Evolutionary conservation across 1,140 invertebrate genomes (phyloP), one percentile per base, ranked within the genome.

Genomic region (Hydropsyche tenuis): DNA sequence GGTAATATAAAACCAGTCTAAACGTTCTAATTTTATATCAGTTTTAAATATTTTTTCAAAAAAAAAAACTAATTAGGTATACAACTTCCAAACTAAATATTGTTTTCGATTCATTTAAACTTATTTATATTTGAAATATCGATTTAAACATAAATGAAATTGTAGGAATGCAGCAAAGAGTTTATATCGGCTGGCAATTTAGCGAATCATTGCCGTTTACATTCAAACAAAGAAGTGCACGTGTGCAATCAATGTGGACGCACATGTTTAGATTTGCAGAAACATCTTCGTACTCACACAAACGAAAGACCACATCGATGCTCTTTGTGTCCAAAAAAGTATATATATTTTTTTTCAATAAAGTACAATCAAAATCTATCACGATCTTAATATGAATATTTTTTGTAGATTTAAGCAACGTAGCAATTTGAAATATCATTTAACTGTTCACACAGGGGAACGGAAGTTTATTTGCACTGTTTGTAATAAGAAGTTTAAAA

Each of bases 201-300:
- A 12, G 7, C 64, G 0, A 69, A 65, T 14, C 75, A 77, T 60
- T 16, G 43, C 7, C 51, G 69, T 18, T 30, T 37, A 16, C 75
- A 77, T 37, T 43, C 46, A 12, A 11, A 12, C 12, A 53, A 43
- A 4, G 65, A 65, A 6, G 20, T n/a, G 6, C 83, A 88, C 90
- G 64, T 97, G 95, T 97, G 95, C 79, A 87, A 88, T 0, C 88
- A 93, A 23, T 97, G 95, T 79, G 90, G 91, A n/a, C 92, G 95
- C 77, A 86, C 91, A 2, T 97, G 96, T 80, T 92, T 94, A 7
- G 88, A 92, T 16, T 83, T 94, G 20, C 92, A 92, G 78, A 91
- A 93, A 78, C 92, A 94, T 79, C 87, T 92, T 78, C 84, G 92
- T 6, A 93, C 90, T 0, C 92, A 92, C 78, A 91, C 91, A 0